A percentile compares a stretch with the other conserved stretches of the same genome.
Conservation (phyloP, 1,140 invertebrate genomes). For the Drosophila pseudoananassae region DNA sequence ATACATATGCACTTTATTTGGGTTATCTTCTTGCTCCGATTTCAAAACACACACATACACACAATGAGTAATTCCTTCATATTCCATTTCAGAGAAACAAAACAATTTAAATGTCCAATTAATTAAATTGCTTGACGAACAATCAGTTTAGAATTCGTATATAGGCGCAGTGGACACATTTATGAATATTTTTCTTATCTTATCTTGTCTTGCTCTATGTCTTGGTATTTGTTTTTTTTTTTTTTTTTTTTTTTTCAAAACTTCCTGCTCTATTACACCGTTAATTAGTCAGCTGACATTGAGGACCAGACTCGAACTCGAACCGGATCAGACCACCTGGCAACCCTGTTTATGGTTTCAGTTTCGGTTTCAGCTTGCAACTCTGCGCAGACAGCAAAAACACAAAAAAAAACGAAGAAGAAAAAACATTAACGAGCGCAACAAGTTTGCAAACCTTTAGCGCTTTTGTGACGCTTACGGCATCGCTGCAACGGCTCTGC, state of each 20-base stretch:
- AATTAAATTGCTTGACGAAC: slow-evolving; percentile 42
- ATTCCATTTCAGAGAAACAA: slow-evolving; percentile 20
- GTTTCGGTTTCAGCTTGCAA: slow-evolving; percentile 46
- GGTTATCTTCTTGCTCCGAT: slow-evolving; percentile 48
- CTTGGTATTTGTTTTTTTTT: neutral
- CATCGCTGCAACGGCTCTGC: slow-evolving; percentile 56
- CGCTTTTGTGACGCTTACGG: slow-evolving; percentile 13
- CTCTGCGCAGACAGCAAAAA: slow-evolving; percentile 44
- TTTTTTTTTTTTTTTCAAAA: neutral
- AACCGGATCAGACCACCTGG: slow-evolving; percentile 21
- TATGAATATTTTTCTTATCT: slow-evolving; percentile 25
- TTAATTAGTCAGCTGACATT: slow-evolving; percentile 42
- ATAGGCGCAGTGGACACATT: neutral
- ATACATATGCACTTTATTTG: slow-evolving; percentile 37
- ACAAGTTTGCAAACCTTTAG: slow-evolving; percentile 76
- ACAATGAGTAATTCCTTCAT: slow-evolving; percentile 26
- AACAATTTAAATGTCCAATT: slow-evolving; percentile 47
- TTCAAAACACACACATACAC: slow-evolving; percentile 6
- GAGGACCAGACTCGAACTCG: slow-evolving; percentile 1
- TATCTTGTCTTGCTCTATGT: slow-evolving; percentile 14
- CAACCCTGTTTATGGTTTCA: slow-evolving; percentile 46
- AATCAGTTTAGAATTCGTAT: slow-evolving; percentile 38
- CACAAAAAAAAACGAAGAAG: slow-evolving; percentile 16
- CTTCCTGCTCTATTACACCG: slow-evolving; percentile 21
- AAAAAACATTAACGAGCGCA: slow-evolving; percentile 49